Evolutionary conservation across 1,140 invertebrate genomes (phyloP), one percentile per base, ranked within the genome.

Genomic region (Drosophila equinoxialis): DNA sequence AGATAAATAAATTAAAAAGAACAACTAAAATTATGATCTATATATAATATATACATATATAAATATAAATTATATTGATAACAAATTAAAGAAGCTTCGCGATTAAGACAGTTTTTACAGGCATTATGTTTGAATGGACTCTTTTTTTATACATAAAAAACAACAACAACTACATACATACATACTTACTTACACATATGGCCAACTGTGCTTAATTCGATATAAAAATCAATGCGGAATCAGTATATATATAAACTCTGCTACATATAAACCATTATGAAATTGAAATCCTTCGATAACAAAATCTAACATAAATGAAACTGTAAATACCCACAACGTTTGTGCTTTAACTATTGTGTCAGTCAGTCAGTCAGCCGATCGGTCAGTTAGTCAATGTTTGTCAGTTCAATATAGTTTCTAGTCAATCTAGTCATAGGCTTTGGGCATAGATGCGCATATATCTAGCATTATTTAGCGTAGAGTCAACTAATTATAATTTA

Each of bases 301-400:
- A 30, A 62, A 78, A 72, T 71, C 14, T 17, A 48, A 48, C 45
- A 48, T 20, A 57, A 20, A 39, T 37, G 26, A 59, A 77, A 78
- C 74, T 89, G 85, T 84, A 89, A 84, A 90, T 89, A 89, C 67
- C 80, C 74, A 68, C 68, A 83, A 74, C 60, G 72, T 58, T 77
- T 67, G 73, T 74, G 81, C 81, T 84, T 84, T 74, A 73, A 45
- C 72, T 68, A 68, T 58, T 64, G 59, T 61, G 68, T 66, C 57
- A 59, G 39, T 65, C 76, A 65, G 51, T 1, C 17, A 66, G n/a
- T 70, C 45, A 48, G 41, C 20, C 51, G 35, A 51, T 57, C 62
- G 55, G 64, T 23, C 55, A 59, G 55, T 55, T 64, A 66, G 66
- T 69, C 69, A 85, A 74, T 70, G 61, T 80, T 70, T 74, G 65